These are phyloP conservation scores for Gisinianus flammeolus DNA, from an alignment of 2,888 invertebrate genomes.

Conservation along the genomic window DNA sequence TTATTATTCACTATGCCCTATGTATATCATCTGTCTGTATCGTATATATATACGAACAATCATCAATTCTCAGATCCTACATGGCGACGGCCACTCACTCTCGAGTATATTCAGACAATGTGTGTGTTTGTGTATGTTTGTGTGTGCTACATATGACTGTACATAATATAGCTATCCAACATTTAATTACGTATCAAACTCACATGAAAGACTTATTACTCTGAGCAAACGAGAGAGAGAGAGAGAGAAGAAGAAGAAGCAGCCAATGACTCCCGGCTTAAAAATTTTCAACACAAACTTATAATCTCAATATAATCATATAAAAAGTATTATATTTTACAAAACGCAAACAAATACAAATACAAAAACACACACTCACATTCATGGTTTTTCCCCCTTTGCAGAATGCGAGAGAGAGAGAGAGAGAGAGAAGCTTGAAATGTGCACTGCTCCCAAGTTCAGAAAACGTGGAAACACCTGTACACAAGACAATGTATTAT, in stretches of 20 bases:
- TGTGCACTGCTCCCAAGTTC: not conserved
- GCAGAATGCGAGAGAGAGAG: too few species aligned
- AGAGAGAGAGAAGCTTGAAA: too few species aligned
- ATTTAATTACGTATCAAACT: constrained; percentile 25
- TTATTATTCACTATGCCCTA: constrained; percentile 36
- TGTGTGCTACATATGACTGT: not conserved
- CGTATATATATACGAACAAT: too few species aligned
- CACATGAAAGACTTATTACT: constrained; percentile 9
- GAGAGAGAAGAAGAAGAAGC: not conserved
- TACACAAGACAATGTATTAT: too few species aligned
- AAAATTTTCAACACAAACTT: not conserved
- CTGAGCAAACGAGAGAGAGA: not conserved
- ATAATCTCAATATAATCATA: not conserved
- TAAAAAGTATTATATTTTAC: not conserved
- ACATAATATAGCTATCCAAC: not conserved
- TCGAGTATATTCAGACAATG: not conserved
- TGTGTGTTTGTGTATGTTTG: not conserved
- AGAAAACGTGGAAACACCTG: not conserved
- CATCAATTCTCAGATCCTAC: constrained; percentile 15
- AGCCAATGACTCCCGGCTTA: constrained; percentile 22
- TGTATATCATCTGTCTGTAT: too few species aligned
- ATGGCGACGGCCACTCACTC: not conserved
- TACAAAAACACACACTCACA: not conserved
- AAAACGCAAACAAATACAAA: not conserved
- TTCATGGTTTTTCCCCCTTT: too few species aligned